A percentile compares a stretch with the other conserved stretches of the same genome.
Evolutionary conservation across 2,888 invertebrate species (phyloP).

Genomic region (Phyto melanocephala): DNA sequence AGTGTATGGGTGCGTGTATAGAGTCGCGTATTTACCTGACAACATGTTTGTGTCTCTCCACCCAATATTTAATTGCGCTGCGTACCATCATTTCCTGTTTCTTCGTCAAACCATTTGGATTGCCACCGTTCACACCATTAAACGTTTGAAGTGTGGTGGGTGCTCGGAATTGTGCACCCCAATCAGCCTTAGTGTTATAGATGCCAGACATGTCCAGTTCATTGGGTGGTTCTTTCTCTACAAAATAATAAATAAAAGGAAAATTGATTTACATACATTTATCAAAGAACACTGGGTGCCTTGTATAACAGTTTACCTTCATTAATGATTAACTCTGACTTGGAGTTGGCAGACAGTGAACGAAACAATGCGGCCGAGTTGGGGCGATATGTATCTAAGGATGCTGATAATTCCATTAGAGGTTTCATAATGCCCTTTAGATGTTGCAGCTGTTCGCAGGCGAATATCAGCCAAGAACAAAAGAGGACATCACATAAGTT

Average conservation of each 20-base stretch:
- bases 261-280: constrained; percentile 18
- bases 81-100: constrained; percentile 91
- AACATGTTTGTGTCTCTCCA: constrained; percentile 92
- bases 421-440: constrained; percentile 92
- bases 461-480: constrained; percentile 91
- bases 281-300: background rate
- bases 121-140: constrained; percentile 77
- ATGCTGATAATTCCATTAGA: constrained; percentile 90
- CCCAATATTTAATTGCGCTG: constrained; percentile 94
- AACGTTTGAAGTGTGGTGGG: constrained; percentile 85
- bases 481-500: constrained; percentile 87
- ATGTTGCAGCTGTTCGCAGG: constrained; percentile 91
- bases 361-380: constrained; percentile 86
- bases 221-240: constrained; percentile 81
- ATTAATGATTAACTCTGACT: constrained; percentile 77
- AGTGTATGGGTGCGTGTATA: background rate
- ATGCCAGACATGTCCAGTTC: constrained; percentile 85
- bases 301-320: constrained; percentile 71
- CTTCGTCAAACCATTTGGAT: constrained; percentile 89
- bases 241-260: constrained; percentile 29
- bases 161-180: constrained; percentile 86
- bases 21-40: constrained; percentile 83
- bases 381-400: constrained; percentile 87
- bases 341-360: constrained; percentile 80
- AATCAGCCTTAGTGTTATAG: constrained; percentile 88